Evolutionary conservation across 2,113 vertebrate species (phyloP).

Genomic region (Pterophyllum scalare): DNA sequence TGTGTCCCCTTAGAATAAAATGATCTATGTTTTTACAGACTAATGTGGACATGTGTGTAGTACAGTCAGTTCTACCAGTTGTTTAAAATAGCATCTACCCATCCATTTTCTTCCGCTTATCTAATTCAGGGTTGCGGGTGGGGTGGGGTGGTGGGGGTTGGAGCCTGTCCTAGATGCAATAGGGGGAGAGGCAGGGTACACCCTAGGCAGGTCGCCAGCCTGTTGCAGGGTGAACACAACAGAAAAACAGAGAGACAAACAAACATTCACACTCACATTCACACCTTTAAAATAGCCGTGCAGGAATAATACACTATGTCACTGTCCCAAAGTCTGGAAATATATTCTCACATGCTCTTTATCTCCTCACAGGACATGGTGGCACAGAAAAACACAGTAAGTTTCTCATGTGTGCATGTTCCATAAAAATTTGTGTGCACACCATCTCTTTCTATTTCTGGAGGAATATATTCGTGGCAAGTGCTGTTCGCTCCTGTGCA

Average conservation of each 20-base stretch:
- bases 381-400: constrained; percentile 94
- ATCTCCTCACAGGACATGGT: constrained; percentile 88
- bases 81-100: constrained; percentile 1
- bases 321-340: background rate
- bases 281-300: background rate
- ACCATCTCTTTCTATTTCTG: constrained; percentile 35
- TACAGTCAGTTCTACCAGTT: constrained; percentile 25
- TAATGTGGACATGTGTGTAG: background rate
- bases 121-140: no score
- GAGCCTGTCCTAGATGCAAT: no score
- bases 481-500: background rate
- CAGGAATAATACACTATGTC: background rate
- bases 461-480: constrained; percentile 33
- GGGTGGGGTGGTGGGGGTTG: no score
- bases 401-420: constrained; percentile 76
- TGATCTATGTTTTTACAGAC: constrained; percentile 60
- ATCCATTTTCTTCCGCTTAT: no score
- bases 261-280: background rate
- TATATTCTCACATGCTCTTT: constrained; percentile 4
- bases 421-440: constrained; percentile 28
- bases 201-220: no score
- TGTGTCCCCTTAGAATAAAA: constrained; percentile 38
- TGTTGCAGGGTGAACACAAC: no score
- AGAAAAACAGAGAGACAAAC: no score
- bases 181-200: no score